phyloP scores from a whole-genome alignment of 2,888 invertebrate species.

The Netelia fuscicornis region DNA sequence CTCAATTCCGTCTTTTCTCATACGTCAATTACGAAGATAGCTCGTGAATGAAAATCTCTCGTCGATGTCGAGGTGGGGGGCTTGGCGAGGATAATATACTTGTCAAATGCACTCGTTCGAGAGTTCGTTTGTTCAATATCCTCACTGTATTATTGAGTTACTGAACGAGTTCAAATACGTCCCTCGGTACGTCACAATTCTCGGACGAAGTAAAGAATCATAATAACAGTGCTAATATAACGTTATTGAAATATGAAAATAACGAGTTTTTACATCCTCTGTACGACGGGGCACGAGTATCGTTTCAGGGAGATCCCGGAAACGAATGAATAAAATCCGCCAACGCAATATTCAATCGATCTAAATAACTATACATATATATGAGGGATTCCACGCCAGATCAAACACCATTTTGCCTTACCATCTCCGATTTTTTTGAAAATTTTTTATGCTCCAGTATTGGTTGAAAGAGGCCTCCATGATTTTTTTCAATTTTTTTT shows the following conservation, averaged over 20 bases:
- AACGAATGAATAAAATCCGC: neutral
- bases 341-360: neutral
- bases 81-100: neutral
- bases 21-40: slow-evolving; percentile 47
- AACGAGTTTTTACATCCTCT: neutral
- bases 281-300: neutral
- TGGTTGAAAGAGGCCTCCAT: too few relatives aligned
- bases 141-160: neutral
- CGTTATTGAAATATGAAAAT: neutral
- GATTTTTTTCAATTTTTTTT: too few relatives aligned
- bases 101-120: slow-evolving; percentile 1
- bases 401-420: too few relatives aligned
- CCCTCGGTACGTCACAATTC: slow-evolving; percentile 4
- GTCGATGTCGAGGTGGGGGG: neutral
- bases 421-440: too few relatives aligned
- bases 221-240: slow-evolving; percentile 7
- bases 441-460: too few relatives aligned
- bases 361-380: neutral
- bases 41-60: neutral
- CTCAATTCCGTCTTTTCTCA: slow-evolving; percentile 40
- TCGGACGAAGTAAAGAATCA: neutral
- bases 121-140: slow-evolving; percentile 2
- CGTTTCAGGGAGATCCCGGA: neutral
- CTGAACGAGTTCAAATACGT: slow-evolving; percentile 5
- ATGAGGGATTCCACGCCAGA: too few relatives aligned